A percentile compares a stretch with the other conserved stretches of the same genome.
Conservation (phyloP, 2,797 vertebrate species). For the Meriones psammophilus region DNA sequence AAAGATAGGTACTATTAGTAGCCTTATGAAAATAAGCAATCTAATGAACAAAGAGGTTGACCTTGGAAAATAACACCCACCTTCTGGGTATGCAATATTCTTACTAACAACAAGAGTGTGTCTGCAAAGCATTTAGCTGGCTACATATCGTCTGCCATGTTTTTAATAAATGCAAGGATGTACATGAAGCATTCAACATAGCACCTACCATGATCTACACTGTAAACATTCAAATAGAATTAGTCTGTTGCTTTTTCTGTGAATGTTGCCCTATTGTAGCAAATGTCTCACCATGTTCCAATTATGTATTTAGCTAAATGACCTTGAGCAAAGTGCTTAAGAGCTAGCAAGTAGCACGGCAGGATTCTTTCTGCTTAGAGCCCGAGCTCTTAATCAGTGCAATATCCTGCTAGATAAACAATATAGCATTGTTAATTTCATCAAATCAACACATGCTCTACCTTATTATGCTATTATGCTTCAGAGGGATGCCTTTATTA, state of each 20-base stretch:
- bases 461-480: slow-evolving; percentile 3
- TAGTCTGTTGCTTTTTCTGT: not conserved
- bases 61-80: not conserved
- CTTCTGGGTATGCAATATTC: not conserved
- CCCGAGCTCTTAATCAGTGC: slow-evolving; percentile 49
- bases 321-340: slow-evolving; percentile 67
- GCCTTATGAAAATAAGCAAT: slow-evolving; percentile 49
- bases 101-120: not conserved
- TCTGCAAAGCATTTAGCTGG: not conserved
- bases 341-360: slow-evolving; percentile 5
- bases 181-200: not conserved
- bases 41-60: not conserved
- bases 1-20: not conserved
- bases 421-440: slow-evolving; percentile 61
- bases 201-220: not conserved
- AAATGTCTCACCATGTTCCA: slow-evolving; percentile 67
- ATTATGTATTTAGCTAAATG: slow-evolving; percentile 72
- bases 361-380: slow-evolving; percentile 58
- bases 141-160: not conserved
- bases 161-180: not conserved
- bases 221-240: not conserved
- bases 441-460: slow-evolving; percentile 39
- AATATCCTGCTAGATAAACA: slow-evolving; percentile 58
- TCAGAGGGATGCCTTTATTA: slow-evolving; percentile 26
- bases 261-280: slow-evolving; percentile 1